Evolutionary conservation across 2,797 vertebrate genomes (phyloP).

Genomic region (Urophycis tenuis): DNA sequence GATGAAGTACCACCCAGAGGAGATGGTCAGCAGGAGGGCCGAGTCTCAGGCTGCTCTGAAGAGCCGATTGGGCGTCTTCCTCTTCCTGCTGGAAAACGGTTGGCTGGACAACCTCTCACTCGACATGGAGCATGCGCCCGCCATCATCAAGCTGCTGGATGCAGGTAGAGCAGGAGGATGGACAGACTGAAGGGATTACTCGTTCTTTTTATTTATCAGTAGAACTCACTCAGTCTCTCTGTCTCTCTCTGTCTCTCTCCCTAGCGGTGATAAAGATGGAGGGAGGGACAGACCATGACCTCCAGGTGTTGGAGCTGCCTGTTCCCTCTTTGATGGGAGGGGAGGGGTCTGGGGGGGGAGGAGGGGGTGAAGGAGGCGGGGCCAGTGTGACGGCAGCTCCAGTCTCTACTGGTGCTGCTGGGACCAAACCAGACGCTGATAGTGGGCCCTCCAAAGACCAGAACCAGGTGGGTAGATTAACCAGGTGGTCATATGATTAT

Average conservation of each 20-base stretch:
- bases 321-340: slow-evolving; percentile 48
- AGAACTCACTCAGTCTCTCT: neutral
- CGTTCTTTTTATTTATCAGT: neutral
- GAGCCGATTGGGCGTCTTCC: slow-evolving; percentile 75
- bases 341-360: slow-evolving; percentile 50
- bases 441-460: neutral
- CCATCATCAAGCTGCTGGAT: slow-evolving; percentile 83
- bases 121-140: slow-evolving; percentile 77
- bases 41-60: slow-evolving; percentile 77
- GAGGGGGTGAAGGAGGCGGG: neutral
- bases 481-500: neutral
- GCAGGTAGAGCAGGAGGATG: slow-evolving; percentile 65
- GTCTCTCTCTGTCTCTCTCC: neutral
- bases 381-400: neutral
- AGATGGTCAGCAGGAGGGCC: slow-evolving; percentile 72
- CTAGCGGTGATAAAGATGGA: slow-evolving; percentile 92
- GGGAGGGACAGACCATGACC: slow-evolving; percentile 80
- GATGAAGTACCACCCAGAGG: slow-evolving; percentile 86
- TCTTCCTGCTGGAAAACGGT: slow-evolving; percentile 76
- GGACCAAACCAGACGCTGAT: neutral
- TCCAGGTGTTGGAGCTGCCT: slow-evolving; percentile 79
- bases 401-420: fast-evolving
- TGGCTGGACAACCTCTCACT: slow-evolving; percentile 78
- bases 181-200: neutral
- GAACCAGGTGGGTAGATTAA: neutral